These are phyloP conservation scores for Cebidichthys violaceus DNA, from an alignment of 2,113 vertebrate species.

Conservation along the genomic window DNA sequence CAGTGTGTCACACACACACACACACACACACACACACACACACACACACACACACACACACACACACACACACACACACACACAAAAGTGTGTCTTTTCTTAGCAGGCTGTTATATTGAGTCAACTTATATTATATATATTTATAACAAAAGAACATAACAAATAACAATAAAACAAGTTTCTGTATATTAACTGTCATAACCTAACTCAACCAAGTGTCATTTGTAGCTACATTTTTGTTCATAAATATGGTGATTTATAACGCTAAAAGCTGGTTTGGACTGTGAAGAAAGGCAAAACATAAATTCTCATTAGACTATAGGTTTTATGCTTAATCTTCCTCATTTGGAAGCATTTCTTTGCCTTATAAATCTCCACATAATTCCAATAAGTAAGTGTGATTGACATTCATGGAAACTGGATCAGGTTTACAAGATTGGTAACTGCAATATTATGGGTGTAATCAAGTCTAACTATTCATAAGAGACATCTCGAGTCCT, in stretches of 20 bases:
- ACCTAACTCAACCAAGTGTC: no score
- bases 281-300: neutral
- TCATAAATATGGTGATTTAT: neutral
- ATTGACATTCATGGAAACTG: slow-evolving; percentile 26
- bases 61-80: no score
- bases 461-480: slow-evolving; percentile 21
- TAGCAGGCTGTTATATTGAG: neutral
- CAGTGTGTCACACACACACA: no score
- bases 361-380: neutral
- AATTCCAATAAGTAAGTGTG: slow-evolving; percentile 23
- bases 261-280: neutral
- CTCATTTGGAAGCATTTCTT: slow-evolving; percentile 3
- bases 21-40: no score
- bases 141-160: no score
- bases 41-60: no score
- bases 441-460: slow-evolving; percentile 25
- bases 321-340: neutral
- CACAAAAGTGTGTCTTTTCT: no score
- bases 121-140: neutral
- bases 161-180: no score
- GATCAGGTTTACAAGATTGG: slow-evolving; percentile 38
- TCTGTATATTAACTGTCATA: no score
- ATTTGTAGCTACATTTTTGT: neutral
- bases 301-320: neutral
- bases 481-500: neutral